Conservation (phyloP, 2,888 invertebrate species). For the Nephrocerus scutellatus region DNA sequence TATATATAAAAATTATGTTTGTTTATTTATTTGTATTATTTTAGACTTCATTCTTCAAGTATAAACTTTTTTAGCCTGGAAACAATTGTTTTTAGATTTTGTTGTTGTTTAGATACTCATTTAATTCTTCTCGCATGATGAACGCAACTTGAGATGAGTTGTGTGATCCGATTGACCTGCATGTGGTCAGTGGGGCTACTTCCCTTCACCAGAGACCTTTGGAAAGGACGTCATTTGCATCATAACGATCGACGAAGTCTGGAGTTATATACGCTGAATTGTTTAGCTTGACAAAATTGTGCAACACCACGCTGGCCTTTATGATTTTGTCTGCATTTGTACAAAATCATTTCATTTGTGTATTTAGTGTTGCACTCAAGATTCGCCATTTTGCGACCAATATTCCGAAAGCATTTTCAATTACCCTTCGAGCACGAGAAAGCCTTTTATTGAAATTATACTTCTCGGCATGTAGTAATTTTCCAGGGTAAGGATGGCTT, state of each 20-base stretch:
- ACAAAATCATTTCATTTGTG: too few species aligned
- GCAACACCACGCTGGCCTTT: slow-evolving; percentile 6
- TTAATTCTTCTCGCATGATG: too few species aligned
- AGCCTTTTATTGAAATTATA: slow-evolving; percentile 19
- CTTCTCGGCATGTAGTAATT: slow-evolving; percentile 1
- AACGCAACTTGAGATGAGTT: too few species aligned
- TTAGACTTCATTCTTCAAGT: too few species aligned
- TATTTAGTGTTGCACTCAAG: slow-evolving; percentile 5
- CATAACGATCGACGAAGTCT: slow-evolving; percentile 4
- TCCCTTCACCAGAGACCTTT: slow-evolving; percentile 4
- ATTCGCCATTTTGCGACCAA: slow-evolving; percentile 13
- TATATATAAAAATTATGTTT: too few species aligned
- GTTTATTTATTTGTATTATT: too few species aligned
- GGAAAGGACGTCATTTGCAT: slow-evolving; percentile 4
- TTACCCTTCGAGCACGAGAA: slow-evolving; percentile 17
- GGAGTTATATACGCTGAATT: slow-evolving; percentile 2
- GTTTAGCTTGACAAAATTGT: too few species aligned
- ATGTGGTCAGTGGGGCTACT: slow-evolving; percentile 7
- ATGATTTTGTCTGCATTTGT: slow-evolving; percentile 8
- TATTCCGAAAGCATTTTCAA: slow-evolving; percentile 23
- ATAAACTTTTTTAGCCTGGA: too few species aligned
- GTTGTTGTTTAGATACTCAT: slow-evolving; percentile 4
- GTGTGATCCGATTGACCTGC: too few species aligned
- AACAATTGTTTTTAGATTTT: too few species aligned
- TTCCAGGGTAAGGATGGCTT: slow-evolving; percentile 5